A percentile compares a stretch with the other conserved stretches of the same genome.
These are phyloP conservation scores for Caenorhabditis plicata DNA, from an alignment of 2,888 invertebrate species.

Conservation along the genomic window DNA sequence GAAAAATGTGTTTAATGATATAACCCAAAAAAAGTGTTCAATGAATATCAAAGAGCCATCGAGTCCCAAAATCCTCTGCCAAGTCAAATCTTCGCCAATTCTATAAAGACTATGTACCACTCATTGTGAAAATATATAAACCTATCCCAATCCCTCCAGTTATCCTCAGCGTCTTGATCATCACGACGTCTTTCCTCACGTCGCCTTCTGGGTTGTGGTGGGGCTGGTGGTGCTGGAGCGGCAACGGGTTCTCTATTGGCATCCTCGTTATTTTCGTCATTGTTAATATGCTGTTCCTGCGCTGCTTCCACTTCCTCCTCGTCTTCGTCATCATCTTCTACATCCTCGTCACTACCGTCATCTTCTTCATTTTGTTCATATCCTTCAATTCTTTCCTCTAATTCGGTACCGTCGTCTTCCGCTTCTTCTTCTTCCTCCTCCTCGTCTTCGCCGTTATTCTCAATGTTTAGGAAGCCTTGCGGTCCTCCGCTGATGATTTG, in stretches of 20 bases:
- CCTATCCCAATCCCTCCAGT: conserved; percentile 55
- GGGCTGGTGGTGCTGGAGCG: neutral
- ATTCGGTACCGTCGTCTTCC: conserved; percentile 12
- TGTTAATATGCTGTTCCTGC: neutral
- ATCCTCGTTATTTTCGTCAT: no score
- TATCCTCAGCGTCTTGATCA: conserved; percentile 51
- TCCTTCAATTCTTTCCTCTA: neutral
- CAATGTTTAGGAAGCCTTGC: conserved; percentile 41
- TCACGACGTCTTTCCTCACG: conserved; percentile 3
- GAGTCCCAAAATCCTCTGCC: conserved; percentile 80
- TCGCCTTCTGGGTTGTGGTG: neutral
- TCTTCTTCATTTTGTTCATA: neutral
- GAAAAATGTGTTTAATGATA: conserved; percentile 91
- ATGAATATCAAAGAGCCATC: conserved; percentile 95
- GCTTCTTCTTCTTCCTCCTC: conserved; percentile 7
- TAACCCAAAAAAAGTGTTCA: conserved; percentile 99
- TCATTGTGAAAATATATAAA: no score
- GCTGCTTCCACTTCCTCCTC: conserved; percentile 7
- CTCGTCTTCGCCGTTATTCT: conserved; percentile 5
- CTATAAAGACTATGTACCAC: no score
- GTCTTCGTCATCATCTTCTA: conserved; percentile 7
- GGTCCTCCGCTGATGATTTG: conserved; percentile 70
- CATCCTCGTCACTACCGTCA: conserved; percentile 6
- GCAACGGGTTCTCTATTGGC: neutral
- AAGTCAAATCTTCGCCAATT: conserved; percentile 90